A percentile compares a stretch with the other conserved stretches of the same genome.
Evolutionary conservation across 2,113 vertebrate genomes (phyloP).

Genomic region (Chloropsis hardwickii): DNA sequence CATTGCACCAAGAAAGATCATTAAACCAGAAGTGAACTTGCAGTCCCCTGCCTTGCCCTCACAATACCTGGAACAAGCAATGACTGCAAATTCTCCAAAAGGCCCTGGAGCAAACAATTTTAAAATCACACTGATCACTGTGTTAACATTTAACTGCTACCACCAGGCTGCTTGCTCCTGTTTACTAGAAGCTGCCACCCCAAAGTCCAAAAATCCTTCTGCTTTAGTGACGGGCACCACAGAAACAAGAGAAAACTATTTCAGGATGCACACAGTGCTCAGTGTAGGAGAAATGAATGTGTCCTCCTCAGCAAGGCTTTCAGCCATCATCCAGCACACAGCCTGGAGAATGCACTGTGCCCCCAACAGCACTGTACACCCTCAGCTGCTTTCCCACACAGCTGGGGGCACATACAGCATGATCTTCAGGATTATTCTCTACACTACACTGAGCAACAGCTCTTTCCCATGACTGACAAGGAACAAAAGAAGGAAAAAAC

Average conservation of each 20-base stretch:
- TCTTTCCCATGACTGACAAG: background rate
- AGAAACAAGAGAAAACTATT: background rate
- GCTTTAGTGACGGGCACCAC: background rate
- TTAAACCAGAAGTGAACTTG: background rate
- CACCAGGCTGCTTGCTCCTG: background rate
- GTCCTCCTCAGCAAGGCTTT: background rate
- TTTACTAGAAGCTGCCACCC: background rate
- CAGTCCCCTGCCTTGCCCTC: background rate
- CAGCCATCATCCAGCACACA: background rate
- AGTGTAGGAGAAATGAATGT: background rate
- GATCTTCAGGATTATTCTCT: background rate
- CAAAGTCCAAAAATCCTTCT: background rate
- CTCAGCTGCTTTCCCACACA: background rate
- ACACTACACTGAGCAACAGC: background rate
- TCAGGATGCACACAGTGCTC: background rate
- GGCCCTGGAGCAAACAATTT: background rate
- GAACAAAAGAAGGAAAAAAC: background rate
- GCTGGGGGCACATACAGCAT: background rate
- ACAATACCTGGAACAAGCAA: background rate
- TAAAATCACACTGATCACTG: background rate
- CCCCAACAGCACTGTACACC: background rate
- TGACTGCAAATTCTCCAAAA: background rate
- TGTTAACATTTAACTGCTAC: background rate
- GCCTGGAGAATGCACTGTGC: accelerated
- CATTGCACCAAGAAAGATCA: background rate